phyloP scores from a whole-genome alignment of 1,140 invertebrate species.

The Dryas iulia region DNA sequence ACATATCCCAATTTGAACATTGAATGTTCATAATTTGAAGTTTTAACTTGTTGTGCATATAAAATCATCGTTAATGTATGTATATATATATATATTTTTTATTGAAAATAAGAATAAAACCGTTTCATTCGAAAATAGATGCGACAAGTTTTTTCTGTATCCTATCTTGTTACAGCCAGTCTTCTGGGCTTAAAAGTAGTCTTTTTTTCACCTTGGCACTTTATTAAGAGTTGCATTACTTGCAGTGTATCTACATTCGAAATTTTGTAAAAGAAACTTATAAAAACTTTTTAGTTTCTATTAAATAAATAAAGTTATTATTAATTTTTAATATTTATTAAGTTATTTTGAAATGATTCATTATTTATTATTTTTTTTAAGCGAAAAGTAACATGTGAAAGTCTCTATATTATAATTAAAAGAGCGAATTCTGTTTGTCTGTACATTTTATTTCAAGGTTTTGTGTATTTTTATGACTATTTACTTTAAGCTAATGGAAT shows the following conservation, averaged over 20 bases:
- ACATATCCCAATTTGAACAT: neutral
- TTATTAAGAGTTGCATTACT: neutral
- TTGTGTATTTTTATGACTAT: neutral
- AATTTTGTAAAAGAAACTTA: neutral
- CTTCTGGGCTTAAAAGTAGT: conserved; percentile 21
- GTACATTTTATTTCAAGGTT: neutral
- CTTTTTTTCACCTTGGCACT: conserved; percentile 24
- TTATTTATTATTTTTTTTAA: neutral
- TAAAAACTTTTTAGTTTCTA: no score
- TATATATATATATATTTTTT: no score
- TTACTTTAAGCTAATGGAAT: neutral
- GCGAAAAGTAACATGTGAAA: neutral
- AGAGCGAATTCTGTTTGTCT: neutral
- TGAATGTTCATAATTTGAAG: neutral
- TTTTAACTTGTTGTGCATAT: neutral
- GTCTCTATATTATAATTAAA: neutral
- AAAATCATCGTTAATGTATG: neutral
- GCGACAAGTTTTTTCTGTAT: conserved; percentile 19
- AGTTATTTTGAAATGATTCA: neutral
- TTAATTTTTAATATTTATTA: neutral
- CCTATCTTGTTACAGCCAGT: conserved; percentile 30
- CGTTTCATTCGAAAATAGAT: conserved; percentile 12
- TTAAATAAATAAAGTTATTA: no score
- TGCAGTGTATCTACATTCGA: neutral
- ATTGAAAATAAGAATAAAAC: neutral